These are phyloP conservation scores for Poecilia gillii DNA, from an alignment of 2,797 vertebrate genomes.

Conservation along the genomic window DNA sequence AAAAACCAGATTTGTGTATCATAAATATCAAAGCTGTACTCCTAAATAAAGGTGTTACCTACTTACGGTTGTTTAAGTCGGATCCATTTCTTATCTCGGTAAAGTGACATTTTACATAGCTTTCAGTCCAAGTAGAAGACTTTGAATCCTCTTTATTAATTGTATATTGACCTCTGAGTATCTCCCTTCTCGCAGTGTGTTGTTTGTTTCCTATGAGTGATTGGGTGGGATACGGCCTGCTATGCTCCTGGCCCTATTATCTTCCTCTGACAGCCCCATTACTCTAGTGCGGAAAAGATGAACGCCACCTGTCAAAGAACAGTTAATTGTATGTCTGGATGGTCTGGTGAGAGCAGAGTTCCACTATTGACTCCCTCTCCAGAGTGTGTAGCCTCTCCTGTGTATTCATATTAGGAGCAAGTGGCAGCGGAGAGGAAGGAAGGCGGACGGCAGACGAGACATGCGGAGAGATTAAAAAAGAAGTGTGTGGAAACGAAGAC, in stretches of 20 bases:
- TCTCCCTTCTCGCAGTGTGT: conserved; percentile 26
- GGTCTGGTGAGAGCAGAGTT: conserved; percentile 75
- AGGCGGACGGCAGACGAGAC: background rate
- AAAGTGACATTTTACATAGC: conserved; percentile 11
- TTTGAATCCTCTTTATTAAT: conserved; percentile 34
- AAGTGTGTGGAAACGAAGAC: conserved; percentile 17
- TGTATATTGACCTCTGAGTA: conserved; percentile 23
- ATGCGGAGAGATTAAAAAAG: background rate
- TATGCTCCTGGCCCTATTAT: conserved; percentile 91
- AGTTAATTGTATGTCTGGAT: conserved; percentile 99
- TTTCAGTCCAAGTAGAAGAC: conserved; percentile 21
- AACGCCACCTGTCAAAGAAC: conserved; percentile 95
- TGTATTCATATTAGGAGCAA: conserved; percentile 7
- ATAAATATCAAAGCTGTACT: background rate
- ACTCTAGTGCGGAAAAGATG: conserved; percentile 96
- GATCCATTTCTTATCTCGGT: background rate
- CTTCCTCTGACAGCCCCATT: conserved; percentile 96
- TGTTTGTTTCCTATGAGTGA: conserved; percentile 63
- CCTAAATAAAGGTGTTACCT: background rate
- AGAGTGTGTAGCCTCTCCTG: conserved; percentile 21
- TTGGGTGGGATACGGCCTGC: conserved; percentile 52
- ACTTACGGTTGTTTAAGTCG: background rate
- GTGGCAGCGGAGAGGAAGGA: conserved; percentile 11
- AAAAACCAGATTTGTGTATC: background rate
- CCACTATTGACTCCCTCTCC: conserved; percentile 51